Evolutionary conservation across 2,888 invertebrate genomes (phyloP), one percentile per base, ranked within the genome.

Genomic region (Venustoraphidia nigricollis): DNA sequence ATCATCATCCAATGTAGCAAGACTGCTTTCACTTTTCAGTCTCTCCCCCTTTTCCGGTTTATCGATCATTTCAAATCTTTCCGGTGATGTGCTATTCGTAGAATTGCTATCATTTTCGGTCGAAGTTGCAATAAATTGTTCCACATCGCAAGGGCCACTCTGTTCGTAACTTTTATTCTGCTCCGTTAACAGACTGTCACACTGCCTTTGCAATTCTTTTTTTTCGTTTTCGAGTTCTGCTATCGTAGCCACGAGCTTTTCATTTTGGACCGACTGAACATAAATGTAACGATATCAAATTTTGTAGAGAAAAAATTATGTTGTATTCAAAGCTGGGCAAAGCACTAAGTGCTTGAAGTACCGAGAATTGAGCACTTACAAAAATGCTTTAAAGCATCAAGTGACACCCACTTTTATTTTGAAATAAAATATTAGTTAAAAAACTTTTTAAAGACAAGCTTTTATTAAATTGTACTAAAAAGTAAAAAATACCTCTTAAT

Each of bases 31-130:
- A 11, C 34, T 41, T 10, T 6, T 41, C 27, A 17, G 34, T 41
- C 54, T 43, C 50, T 55, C 57, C 46, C 55, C 55, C 50, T 55
- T 55, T 45, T 60, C 59, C 8, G 49, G 50, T 48, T 58, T 72
- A 46, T 75, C 76, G 53, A 78, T 76, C 56, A 79, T 75, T 62
- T 79, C 78, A 62, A 78, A 79, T 57, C 75, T 72, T 54, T 78
- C 77, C 0, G 76, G 77, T 1, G 77, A 76, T 1, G 69, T 72
- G 56, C 76, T 75, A 45, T 73, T 70, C 1, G 71, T 72, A 0
- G 75, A 72, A 3, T 54, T 61, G 1, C 66, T 66, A 58, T 36
- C 62, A 57, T 53, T 57, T 57, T 52, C 60, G 57, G 11, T 45
- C 35, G 49, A 50, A 36, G 48, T 46, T 35, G 45, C 45, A 43